These are phyloP conservation scores for Petrolisthes cinctipes DNA, from an alignment of 2,888 invertebrate species.

Conservation along the genomic window DNA sequence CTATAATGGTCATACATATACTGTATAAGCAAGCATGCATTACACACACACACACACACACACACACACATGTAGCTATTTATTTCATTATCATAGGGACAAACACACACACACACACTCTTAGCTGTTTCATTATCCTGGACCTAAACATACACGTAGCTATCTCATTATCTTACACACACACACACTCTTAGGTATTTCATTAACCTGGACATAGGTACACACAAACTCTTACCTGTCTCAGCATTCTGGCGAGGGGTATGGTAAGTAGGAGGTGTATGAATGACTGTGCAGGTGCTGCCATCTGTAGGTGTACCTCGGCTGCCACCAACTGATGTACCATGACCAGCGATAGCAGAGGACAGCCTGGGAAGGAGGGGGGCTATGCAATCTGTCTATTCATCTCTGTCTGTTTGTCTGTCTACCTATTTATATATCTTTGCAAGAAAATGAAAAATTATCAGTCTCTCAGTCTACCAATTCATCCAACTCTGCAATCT, in stretches of 20 bases:
- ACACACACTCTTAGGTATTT: too few relatives aligned
- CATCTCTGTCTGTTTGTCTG: not conserved
- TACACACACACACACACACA: not conserved
- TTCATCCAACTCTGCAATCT: too few relatives aligned
- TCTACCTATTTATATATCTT: not conserved
- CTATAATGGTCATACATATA: too few relatives aligned
- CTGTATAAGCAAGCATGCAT: not conserved
- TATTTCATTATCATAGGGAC: too few relatives aligned
- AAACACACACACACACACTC: too few relatives aligned
- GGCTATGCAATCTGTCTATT: not conserved
- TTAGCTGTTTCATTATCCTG: too few relatives aligned
- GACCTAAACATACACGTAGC: too few relatives aligned
- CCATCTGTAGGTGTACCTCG: conserved; percentile 29
- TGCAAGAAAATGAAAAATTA: not conserved
- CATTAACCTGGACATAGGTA: too few relatives aligned
- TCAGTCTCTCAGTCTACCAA: too few relatives aligned
- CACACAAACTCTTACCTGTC: too few relatives aligned
- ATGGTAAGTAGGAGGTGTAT: conserved; percentile 33
- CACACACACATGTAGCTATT: not conserved
- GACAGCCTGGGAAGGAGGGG: conserved; percentile 33
- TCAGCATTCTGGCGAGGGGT: conserved; percentile 22
- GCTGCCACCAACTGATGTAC: conserved; percentile 43
- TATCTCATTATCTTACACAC: too few relatives aligned
- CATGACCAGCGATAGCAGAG: conserved; percentile 42
- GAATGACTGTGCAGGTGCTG: conserved; percentile 26